Percentiles rank a stretch among this genome's conserved stretches.
phyloP scores from a whole-genome alignment of 2,797 vertebrate genomes.

The Silurus lanzhouensis region DNA sequence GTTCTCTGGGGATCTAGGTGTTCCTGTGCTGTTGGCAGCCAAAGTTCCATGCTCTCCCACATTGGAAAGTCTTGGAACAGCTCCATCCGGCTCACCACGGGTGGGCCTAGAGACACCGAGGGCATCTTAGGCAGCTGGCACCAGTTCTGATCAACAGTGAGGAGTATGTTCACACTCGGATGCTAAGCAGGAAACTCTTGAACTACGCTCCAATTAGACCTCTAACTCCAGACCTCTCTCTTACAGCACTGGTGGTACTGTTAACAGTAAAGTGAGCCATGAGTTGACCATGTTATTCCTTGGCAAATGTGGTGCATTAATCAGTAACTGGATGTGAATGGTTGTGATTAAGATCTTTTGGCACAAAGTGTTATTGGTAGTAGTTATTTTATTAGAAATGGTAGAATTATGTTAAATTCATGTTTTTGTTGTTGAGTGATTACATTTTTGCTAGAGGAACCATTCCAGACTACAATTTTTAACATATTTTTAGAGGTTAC shows the following conservation, averaged over 20 bases:
- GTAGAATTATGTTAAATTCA: neutral
- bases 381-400: neutral
- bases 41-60: constrained; percentile 52
- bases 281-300: constrained; percentile 13
- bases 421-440: constrained; percentile 4
- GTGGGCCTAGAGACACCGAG: constrained; percentile 50
- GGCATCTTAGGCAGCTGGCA: constrained; percentile 56
- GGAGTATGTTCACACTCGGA: constrained; percentile 38
- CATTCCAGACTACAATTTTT: constrained; percentile 9
- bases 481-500: constrained; percentile 23
- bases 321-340: constrained; percentile 15
- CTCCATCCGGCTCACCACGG: constrained; percentile 50
- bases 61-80: constrained; percentile 49
- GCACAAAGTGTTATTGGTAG: constrained; percentile 5
- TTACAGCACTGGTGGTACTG: constrained; percentile 29
- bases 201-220: constrained; percentile 35
- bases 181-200: constrained; percentile 32
- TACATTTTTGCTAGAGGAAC: neutral
- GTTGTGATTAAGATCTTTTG: constrained; percentile 10
- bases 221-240: constrained; percentile 28
- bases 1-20: constrained; percentile 71
- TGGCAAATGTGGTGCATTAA: constrained; percentile 11
- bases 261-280: constrained; percentile 25
- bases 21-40: constrained; percentile 67
- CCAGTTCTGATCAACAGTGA: constrained; percentile 47